phyloP scores from a whole-genome alignment of 2,888 invertebrate genomes.

The Stictocephala bisonia region DNA sequence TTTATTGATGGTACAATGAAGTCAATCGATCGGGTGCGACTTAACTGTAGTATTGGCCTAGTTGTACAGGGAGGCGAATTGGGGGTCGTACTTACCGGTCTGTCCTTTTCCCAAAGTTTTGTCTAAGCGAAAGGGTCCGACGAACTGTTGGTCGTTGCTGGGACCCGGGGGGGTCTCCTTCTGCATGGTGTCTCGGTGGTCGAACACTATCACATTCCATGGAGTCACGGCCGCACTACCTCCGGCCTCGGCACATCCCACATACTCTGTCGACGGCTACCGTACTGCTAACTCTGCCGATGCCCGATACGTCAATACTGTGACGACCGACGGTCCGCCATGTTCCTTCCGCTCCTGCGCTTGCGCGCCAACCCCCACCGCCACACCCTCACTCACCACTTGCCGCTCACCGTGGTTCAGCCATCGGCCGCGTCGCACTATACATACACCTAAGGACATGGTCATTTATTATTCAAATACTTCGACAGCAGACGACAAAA shows the following conservation, averaged over 20 bases:
- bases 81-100: conserved; percentile 93
- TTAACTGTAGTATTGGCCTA: neutral
- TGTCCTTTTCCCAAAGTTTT: conserved; percentile 99
- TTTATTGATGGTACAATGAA: neutral
- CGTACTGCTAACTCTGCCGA: conserved; percentile 1
- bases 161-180: conserved; percentile 41
- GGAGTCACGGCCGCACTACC: conserved; percentile 5
- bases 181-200: conserved; percentile 39
- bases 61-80: neutral
- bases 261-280: too few relatives aligned
- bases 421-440: too few relatives aligned
- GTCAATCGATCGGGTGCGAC: too few relatives aligned
- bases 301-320: neutral
- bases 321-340: too few relatives aligned
- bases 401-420: neutral
- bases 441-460: too few relatives aligned
- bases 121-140: conserved; percentile 98
- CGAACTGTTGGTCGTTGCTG: conserved; percentile 81
- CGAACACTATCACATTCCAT: neutral
- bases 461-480: too few relatives aligned
- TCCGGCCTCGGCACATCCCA: conserved; percentile 16
- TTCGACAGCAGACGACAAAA: too few relatives aligned
- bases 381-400: neutral
- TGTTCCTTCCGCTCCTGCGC: neutral
- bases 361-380: neutral